Percentiles rank a stretch among this genome's conserved stretches.
Evolutionary conservation across 2,113 vertebrate genomes (phyloP).

Genomic region (Paramormyrops kingsleyae): DNA sequence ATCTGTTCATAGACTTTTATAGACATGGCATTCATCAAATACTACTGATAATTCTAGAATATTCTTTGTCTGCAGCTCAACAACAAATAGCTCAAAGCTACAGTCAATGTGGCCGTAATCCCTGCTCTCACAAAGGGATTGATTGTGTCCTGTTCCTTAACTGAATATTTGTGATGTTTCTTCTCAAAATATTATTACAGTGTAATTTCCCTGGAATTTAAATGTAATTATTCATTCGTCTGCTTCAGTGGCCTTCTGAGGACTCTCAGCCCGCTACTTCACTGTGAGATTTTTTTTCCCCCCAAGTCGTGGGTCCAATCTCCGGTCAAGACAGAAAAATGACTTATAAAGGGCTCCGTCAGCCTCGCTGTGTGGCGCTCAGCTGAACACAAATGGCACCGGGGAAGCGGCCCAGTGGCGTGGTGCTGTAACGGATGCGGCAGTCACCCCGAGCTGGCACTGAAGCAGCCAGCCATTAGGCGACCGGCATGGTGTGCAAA

Average conservation of each 20-base stretch:
- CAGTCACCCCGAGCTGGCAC: background rate
- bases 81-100: background rate
- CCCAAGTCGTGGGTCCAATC: background rate
- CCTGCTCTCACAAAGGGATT: too few relatives aligned
- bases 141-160: background rate
- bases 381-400: background rate
- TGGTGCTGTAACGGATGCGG: background rate
- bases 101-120: background rate
- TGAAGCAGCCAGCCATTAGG: background rate
- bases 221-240: background rate
- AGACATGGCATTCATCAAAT: background rate
- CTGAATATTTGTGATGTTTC: constrained; percentile 10
- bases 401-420: background rate
- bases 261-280: background rate
- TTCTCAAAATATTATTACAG: background rate
- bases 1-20: background rate
- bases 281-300: background rate
- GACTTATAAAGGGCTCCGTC: background rate
- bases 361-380: background rate
- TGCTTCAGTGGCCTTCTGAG: background rate
- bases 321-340: background rate
- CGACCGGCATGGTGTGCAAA: background rate
- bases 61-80: background rate
- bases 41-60: background rate
- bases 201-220: constrained; percentile 8